phyloP scores from a whole-genome alignment of 2,113 vertebrate species.

The Gavialis gangeticus region DNA sequence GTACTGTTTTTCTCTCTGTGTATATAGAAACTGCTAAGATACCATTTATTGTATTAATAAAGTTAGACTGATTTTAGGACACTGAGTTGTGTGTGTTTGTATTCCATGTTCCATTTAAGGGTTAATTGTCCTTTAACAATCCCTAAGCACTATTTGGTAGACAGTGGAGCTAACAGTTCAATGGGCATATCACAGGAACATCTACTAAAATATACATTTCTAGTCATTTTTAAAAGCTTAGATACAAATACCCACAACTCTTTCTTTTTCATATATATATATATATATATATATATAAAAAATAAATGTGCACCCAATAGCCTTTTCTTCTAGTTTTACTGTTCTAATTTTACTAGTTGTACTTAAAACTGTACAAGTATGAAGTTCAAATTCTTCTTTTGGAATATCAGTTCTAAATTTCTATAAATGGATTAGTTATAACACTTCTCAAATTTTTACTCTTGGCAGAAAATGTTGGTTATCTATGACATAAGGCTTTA shows the following conservation, averaged over 20 bases:
- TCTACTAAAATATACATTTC: too few species aligned
- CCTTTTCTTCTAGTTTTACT: not conserved
- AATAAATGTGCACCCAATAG: not conserved
- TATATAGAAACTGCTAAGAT: too few species aligned
- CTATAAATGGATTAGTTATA: slow-evolving; percentile 39
- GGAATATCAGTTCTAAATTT: slow-evolving; percentile 2
- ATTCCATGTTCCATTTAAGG: too few species aligned
- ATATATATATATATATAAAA: slow-evolving; percentile 5
- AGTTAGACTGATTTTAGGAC: too few species aligned
- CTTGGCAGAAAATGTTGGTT: slow-evolving; percentile 10
- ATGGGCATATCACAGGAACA: too few species aligned
- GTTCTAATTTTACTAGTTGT: not conserved
- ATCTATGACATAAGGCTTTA: not conserved
- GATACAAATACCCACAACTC: not conserved
- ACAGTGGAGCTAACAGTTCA: too few species aligned
- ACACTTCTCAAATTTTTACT: not conserved
- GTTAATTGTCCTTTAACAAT: too few species aligned
- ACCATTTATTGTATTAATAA: too few species aligned
- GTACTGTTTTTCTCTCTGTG: too few species aligned
- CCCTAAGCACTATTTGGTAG: too few species aligned
- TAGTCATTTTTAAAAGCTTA: slow-evolving; percentile 10
- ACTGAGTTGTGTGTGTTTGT: too few species aligned
- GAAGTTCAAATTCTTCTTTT: not conserved
- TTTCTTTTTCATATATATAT: not conserved
- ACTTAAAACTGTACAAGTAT: not conserved